These are phyloP conservation scores for Neomorphus geoffroyi DNA, from an alignment of 2,797 vertebrate species.

Conservation along the genomic window DNA sequence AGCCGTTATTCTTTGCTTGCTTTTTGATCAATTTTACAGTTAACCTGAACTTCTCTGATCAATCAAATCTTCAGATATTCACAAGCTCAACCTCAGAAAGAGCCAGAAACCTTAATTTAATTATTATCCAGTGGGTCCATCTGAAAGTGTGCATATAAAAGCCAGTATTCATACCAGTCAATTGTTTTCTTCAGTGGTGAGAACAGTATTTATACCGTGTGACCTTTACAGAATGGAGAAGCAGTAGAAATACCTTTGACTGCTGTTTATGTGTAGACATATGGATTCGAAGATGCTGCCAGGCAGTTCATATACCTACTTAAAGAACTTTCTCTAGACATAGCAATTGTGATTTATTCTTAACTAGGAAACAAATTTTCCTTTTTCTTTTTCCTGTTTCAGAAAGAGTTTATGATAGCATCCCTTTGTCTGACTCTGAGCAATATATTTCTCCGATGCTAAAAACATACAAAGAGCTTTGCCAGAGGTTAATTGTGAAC, in stretches of 20 bases:
- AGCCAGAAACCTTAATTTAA: conserved; percentile 36
- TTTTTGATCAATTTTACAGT: conserved; percentile 57
- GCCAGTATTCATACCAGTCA: not conserved
- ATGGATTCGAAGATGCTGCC: not conserved
- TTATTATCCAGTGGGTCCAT: not conserved
- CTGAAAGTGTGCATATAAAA: not conserved
- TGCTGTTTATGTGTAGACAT: not conserved
- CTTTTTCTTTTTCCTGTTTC: not conserved
- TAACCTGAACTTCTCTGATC: conserved; percentile 43
- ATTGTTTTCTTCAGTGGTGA: conserved; percentile 12
- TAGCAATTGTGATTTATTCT: not conserved
- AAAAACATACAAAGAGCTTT: conserved; percentile 13
- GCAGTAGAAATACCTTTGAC: not conserved
- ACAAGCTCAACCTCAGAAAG: conserved; percentile 22
- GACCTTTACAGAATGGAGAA: not conserved
- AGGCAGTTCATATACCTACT: not conserved
- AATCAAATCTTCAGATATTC: conserved; percentile 43
- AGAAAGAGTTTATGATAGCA: not conserved
- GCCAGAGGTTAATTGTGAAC: conserved; percentile 14
- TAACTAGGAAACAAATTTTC: not conserved
- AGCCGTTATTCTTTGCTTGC: not conserved
- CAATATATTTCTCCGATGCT: not conserved
- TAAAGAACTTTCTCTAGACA: not conserved
- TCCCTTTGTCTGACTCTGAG: not conserved
- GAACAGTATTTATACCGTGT: not conserved